phyloP scores from a whole-genome alignment of 2,888 invertebrate genomes.

The Tenthredo distinguenda region DNA sequence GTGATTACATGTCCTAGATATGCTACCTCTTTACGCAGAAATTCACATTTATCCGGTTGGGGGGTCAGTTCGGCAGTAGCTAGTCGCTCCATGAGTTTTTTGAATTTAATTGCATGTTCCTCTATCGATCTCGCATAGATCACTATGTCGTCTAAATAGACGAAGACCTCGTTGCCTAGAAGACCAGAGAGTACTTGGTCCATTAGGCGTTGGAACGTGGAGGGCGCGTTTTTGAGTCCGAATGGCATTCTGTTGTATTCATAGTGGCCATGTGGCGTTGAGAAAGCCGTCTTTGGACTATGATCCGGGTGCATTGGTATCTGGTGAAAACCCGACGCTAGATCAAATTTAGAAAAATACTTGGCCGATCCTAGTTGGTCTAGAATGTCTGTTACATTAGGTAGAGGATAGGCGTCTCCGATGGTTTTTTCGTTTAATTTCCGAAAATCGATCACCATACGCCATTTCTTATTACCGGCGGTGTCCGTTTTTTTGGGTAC shows the following conservation, averaged over 20 bases:
- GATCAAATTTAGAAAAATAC: constrained; percentile 73
- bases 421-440: constrained; percentile 72
- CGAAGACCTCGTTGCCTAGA: constrained; percentile 50
- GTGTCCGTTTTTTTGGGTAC: constrained; percentile 70
- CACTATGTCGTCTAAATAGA: constrained; percentile 55
- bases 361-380: constrained; percentile 71
- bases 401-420: constrained; percentile 70
- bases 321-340: constrained; percentile 75
- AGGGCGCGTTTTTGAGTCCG: constrained; percentile 65
- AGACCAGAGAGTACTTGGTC: constrained; percentile 64
- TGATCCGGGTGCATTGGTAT: constrained; percentile 64
- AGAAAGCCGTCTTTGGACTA: constrained; percentile 57
- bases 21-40: constrained; percentile 54
- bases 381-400: constrained; percentile 74
- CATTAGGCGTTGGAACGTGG: constrained; percentile 68
- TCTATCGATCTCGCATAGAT: constrained; percentile 53
- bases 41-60: constrained; percentile 61
- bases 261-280: constrained; percentile 55
- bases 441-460: constrained; percentile 39
- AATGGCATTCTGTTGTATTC: constrained; percentile 62
- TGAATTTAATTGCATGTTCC: constrained; percentile 54
- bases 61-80: constrained; percentile 54
- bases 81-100: constrained; percentile 62
- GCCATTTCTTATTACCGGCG: constrained; percentile 45
- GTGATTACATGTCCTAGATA: constrained; percentile 60